Evolutionary conservation across 2,888 invertebrate genomes (phyloP).

Genomic region (Cerastis leucographa): DNA sequence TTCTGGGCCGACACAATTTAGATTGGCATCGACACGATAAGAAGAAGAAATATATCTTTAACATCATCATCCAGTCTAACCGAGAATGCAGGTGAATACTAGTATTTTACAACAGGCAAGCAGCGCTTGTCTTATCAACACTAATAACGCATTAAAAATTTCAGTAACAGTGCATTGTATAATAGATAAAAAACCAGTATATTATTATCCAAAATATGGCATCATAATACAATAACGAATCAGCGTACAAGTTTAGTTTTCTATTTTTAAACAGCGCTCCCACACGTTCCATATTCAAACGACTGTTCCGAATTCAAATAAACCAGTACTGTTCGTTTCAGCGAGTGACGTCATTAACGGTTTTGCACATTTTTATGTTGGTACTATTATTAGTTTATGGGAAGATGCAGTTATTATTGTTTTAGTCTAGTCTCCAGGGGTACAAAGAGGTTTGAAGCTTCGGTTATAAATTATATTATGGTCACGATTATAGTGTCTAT

Average conservation of each 20-base stretch:
- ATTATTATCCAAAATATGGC: slow-evolving; percentile 40
- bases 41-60: too few relatives aligned
- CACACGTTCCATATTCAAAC: slow-evolving; percentile 68
- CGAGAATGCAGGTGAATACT: neutral
- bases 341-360: slow-evolving; percentile 69
- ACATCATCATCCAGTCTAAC: neutral
- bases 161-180: neutral
- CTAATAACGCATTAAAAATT: neutral
- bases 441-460: neutral
- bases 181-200: neutral
- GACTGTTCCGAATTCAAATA: slow-evolving; percentile 67
- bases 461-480: neutral
- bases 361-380: slow-evolving; percentile 62
- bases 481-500: neutral
- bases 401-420: slow-evolving; percentile 50
- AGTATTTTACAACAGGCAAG: neutral
- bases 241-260: slow-evolving; percentile 53
- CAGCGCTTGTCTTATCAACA: neutral
- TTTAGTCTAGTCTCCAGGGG: slow-evolving; percentile 7
- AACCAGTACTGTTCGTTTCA: slow-evolving; percentile 68
- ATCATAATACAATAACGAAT: slow-evolving; percentile 47
- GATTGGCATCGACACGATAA: too few relatives aligned
- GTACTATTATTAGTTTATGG: slow-evolving; percentile 31
- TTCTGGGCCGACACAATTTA: too few relatives aligned
- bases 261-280: slow-evolving; percentile 68